Percentiles rank a stretch among this genome's conserved stretches.
Conservation (phyloP, 2,113 vertebrate species). For the Vidua chalybeata region DNA sequence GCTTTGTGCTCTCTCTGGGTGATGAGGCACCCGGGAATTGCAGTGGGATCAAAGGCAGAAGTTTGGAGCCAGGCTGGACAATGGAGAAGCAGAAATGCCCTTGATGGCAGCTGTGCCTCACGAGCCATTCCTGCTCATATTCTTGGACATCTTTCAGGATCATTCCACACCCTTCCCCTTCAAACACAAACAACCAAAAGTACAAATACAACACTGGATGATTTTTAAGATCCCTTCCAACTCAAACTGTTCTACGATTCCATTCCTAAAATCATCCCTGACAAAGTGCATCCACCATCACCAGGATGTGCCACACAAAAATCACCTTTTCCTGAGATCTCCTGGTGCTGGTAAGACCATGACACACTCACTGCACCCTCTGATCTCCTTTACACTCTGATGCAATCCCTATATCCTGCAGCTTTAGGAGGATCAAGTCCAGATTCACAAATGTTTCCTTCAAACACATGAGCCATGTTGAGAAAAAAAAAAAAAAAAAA, state of each 20-base stretch:
- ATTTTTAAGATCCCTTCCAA: neutral
- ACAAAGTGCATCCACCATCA: neutral
- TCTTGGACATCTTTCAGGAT: neutral
- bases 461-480: neutral
- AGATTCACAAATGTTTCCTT: neutral
- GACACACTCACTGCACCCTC: neutral
- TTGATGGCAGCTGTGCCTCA: neutral
- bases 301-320: neutral
- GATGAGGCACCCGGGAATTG: neutral
- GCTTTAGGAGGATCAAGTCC: neutral
- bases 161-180: neutral
- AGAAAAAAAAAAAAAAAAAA: no score
- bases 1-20: neutral
- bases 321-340: neutral
- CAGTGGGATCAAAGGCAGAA: neutral
- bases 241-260: neutral
- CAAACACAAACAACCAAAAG: neutral
- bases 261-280: neutral
- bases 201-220: neutral
- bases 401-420: fast-evolving
- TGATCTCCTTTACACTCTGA: neutral
- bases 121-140: neutral
- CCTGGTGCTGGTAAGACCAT: neutral
- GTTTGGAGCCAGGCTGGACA: neutral
- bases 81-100: neutral